phyloP scores from a whole-genome alignment of 2,888 invertebrate genomes.

The Polietes domitor region DNA sequence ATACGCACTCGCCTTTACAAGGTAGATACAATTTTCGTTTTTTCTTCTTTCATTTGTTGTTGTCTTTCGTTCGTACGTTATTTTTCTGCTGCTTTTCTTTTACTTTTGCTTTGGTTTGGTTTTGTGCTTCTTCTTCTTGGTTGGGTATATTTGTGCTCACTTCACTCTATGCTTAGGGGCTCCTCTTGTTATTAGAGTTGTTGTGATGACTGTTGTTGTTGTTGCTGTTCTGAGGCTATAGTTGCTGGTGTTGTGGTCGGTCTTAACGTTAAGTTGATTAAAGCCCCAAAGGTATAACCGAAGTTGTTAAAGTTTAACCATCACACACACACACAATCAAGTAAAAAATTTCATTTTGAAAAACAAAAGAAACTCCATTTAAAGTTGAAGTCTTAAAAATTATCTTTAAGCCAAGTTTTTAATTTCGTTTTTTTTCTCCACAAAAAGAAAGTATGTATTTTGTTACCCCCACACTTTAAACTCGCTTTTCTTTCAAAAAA shows the following conservation, averaged over 20 bases:
- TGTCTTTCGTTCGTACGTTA: slow-evolving; percentile 6
- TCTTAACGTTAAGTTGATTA: slow-evolving; percentile 50
- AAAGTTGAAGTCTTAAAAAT: not conserved
- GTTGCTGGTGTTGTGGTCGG: slow-evolving; percentile 38
- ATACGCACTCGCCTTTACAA: slow-evolving; percentile 67
- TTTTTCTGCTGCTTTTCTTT: slow-evolving; percentile 6
- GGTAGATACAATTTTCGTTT: slow-evolving; percentile 69
- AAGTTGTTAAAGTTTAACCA: slow-evolving; percentile 36
- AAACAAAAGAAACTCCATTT: not conserved
- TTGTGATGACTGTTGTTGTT: slow-evolving; percentile 17
- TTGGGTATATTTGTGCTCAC: not conserved
- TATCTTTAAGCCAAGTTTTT: not conserved
- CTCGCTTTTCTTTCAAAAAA: slow-evolving; percentile 1
- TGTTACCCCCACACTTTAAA: not conserved
- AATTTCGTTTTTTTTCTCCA: not conserved
- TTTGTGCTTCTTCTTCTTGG: not conserved
- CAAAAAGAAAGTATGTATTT: not conserved
- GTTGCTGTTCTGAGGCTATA: not conserved
- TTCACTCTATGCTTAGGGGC: not conserved
- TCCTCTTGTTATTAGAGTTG: slow-evolving; percentile 23
- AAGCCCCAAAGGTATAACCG: slow-evolving; percentile 31
- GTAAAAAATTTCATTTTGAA: not conserved
- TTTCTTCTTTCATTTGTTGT: slow-evolving; percentile 50
- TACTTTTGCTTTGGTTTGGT: not conserved
- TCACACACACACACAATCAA: not conserved